Percentiles rank a stretch among this genome's conserved stretches.
Evolutionary conservation across 2,113 vertebrate species (phyloP).

Genomic region (Sminthopsis crassicaudata): DNA sequence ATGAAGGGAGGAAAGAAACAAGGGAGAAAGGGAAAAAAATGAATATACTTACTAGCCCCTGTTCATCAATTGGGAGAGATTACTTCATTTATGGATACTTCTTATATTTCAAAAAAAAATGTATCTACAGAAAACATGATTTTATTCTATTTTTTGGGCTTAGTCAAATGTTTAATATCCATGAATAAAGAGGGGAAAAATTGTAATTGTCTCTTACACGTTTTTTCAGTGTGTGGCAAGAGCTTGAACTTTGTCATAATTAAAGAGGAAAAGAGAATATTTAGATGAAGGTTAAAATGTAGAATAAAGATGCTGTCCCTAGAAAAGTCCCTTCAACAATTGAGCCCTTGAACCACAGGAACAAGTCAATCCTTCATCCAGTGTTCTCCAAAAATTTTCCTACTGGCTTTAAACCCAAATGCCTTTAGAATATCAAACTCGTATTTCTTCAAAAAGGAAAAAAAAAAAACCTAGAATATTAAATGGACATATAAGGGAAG

Average conservation of each 20-base stretch:
- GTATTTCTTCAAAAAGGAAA: conserved; percentile 68
- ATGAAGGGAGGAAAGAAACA: neutral
- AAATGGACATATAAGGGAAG: conserved; percentile 64
- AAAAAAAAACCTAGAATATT: conserved; percentile 73
- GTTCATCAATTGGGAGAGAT: neutral
- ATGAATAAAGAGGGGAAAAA: conserved; percentile 64
- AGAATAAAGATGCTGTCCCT: conserved; percentile 67
- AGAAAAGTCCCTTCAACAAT: conserved; percentile 74
- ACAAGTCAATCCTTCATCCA: conserved; percentile 74
- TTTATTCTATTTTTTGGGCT: conserved; percentile 69
- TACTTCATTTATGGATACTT: conserved; percentile 57
- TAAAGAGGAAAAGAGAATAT: conserved; percentile 58
- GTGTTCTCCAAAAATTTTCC: conserved; percentile 71
- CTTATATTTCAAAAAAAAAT: conserved; percentile 2
- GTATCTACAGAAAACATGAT: conserved; percentile 47
- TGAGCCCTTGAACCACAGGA: conserved; percentile 76
- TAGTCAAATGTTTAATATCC: conserved; percentile 75
- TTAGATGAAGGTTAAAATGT: conserved; percentile 77
- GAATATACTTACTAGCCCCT: conserved; percentile 39
- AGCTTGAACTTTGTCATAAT: conserved; percentile 74
- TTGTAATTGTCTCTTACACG: conserved; percentile 69
- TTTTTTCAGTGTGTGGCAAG: conserved; percentile 67
- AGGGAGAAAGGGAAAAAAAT: conserved; percentile 11
- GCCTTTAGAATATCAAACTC: conserved; percentile 71
- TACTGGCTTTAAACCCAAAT: conserved; percentile 76